Base-by-base conservation (phyloP, 1,140 invertebrate genomes). In the Lasaia peninsularis region DNA sequence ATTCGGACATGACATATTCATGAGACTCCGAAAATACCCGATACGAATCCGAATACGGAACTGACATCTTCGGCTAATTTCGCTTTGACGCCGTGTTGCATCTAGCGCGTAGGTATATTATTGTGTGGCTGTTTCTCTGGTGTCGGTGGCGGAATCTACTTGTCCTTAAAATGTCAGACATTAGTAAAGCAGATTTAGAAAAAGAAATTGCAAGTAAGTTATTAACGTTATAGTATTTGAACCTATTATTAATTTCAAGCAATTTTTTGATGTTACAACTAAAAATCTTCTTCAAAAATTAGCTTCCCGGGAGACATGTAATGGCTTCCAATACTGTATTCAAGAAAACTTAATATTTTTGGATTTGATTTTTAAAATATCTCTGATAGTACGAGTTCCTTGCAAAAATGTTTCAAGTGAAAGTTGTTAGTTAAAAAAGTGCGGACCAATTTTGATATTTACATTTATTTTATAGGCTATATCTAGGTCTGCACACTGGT, bases 121-220 rank as follows among this genome's bases (percentile, higher is more conserved):
- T 84, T 87, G 81, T 84, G 73, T 85, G 80, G 80, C 80, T 67
- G 62, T 64, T 57, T 64, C 67, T 60, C 62, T 71, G 68, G 62
- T 69, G 61, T 69, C 56, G 60, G 68, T 64, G 65, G 63, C 61
- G 59, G 67, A 80, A 71, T 76, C 52, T 73, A 81, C 72, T 78
- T 73, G 62, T 65, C 67, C 65, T 49, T 59, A 76, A 83, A 76
- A 93, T 94, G 93, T 89, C 92, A 80, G 92, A 93, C 79, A 92
- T 93, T 69, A 91, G 89, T 64, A 92, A 93, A 77, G 92, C 93
- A 85, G 91, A 93, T 69, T 89, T 94, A 68, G 91, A 92, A 77
- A 93, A 92, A 82, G 92, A 94, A 88, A 94, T 94, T 73, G 91
- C 90, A 89, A 93, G 93, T 94, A 91, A 92, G 89, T 90, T 52